phyloP scores from a whole-genome alignment of 2,888 invertebrate species.

The Coelinius sp. region DNA sequence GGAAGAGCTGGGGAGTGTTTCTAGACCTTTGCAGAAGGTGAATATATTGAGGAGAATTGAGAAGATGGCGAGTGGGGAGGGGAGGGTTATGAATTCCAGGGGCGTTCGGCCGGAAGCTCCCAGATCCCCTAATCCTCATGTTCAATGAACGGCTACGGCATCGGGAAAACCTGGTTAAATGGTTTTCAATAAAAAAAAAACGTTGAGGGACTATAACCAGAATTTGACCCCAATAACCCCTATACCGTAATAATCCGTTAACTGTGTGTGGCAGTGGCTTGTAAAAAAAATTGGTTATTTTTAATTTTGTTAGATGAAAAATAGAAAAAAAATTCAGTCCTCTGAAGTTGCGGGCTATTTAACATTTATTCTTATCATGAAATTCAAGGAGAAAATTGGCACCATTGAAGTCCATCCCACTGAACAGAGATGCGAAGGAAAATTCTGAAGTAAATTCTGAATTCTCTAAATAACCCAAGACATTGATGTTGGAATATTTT shows the following conservation, averaged over 20 bases:
- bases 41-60: background rate
- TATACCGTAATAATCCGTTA: background rate
- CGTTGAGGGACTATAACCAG: background rate
- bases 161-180: constrained; percentile 21
- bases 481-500: background rate
- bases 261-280: background rate
- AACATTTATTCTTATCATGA: background rate
- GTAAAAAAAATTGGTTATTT: background rate
- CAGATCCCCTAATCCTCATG: constrained; percentile 33
- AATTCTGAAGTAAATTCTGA: background rate
- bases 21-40: background rate
- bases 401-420: background rate
- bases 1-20: background rate
- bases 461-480: background rate
- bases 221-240: background rate
- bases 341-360: background rate
- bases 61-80: background rate
- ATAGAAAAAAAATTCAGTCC: background rate
- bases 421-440: background rate
- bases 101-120: constrained; percentile 26
- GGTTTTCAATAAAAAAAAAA: constrained; percentile 33
- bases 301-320: background rate
- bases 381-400: background rate
- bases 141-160: constrained; percentile 32
- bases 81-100: constrained; percentile 34